Percentiles rank a stretch among this genome's conserved stretches.
Conservation (phyloP, 2,113 vertebrate genomes). For the Solea senegalensis region DNA sequence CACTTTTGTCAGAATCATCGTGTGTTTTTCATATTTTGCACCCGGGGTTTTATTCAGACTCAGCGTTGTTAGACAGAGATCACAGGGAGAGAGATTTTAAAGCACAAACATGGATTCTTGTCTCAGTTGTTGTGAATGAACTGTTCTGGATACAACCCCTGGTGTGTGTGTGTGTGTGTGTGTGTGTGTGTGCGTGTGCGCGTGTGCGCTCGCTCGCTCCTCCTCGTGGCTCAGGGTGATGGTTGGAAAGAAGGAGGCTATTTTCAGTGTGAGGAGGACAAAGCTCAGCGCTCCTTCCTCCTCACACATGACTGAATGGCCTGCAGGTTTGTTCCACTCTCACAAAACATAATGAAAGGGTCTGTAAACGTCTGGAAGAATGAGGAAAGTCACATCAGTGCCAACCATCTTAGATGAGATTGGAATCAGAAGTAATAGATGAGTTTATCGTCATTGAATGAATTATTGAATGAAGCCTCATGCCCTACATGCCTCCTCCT, state of each 20-base stretch:
- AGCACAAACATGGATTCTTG: slow-evolving; percentile 33
- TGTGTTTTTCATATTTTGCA: slow-evolving; percentile 61
- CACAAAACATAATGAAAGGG: not conserved
- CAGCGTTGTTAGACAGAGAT: slow-evolving; percentile 34
- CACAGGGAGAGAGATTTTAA: slow-evolving; percentile 12
- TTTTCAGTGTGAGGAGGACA: slow-evolving; percentile 59
- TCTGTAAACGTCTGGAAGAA: too few species aligned
- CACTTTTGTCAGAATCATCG: slow-evolving; percentile 56
- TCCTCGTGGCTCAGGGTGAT: slow-evolving; percentile 59
- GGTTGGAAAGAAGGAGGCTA: slow-evolving; percentile 60
- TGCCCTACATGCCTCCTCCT: slow-evolving; percentile 74
- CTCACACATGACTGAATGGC: slow-evolving; percentile 60
- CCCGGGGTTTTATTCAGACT: slow-evolving; percentile 51
- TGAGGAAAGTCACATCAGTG: slow-evolving; percentile 56
- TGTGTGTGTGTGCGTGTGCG: slow-evolving; percentile 40
- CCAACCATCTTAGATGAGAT: slow-evolving; percentile 65
- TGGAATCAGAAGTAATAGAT: slow-evolving; percentile 54
- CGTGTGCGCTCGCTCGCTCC: slow-evolving; percentile 13
- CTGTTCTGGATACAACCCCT: slow-evolving; percentile 62
- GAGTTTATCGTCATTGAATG: slow-evolving; percentile 65
- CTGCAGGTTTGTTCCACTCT: slow-evolving; percentile 66
- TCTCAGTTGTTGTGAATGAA: slow-evolving; percentile 29
- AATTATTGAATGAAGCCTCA: slow-evolving; percentile 74
- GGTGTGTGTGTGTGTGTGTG: slow-evolving; percentile 46
- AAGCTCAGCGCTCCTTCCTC: slow-evolving; percentile 54